Evolutionary conservation across 2,113 vertebrate species (phyloP).

Genomic region (Carassius auratus): DNA sequence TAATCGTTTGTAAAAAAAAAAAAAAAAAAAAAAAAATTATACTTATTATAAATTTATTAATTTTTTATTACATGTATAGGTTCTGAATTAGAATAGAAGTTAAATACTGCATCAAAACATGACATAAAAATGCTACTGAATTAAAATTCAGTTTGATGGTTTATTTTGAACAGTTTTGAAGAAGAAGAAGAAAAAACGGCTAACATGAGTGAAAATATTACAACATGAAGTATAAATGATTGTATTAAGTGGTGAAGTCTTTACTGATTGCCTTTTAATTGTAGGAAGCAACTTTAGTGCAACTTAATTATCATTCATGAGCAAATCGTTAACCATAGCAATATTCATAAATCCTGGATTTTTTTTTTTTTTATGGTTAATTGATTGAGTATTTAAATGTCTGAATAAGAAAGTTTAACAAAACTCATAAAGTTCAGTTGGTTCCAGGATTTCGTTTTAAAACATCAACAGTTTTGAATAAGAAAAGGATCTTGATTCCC

Average conservation of each 20-base stretch:
- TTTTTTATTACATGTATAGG: background rate
- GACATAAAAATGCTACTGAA: background rate
- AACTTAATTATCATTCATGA: background rate
- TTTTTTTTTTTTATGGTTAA: constrained; percentile 7
- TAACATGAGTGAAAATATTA: background rate
- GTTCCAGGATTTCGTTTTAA: background rate
- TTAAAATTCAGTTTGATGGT: too few species aligned
- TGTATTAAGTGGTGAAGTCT: background rate
- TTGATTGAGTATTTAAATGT: background rate
- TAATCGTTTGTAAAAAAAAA: background rate
- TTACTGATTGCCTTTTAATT: background rate
- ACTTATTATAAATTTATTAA: background rate
- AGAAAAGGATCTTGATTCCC: background rate
- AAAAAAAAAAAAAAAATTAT: background rate
- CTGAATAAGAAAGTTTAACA: background rate
- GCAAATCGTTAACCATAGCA: background rate
- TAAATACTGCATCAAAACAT: background rate
- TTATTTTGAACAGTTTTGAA: too few species aligned
- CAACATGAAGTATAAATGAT: background rate
- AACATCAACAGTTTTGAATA: background rate
- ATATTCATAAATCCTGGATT: background rate
- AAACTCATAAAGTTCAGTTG: background rate
- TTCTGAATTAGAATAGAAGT: background rate
- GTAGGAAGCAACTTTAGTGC: background rate
- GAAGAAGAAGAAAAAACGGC: too few species aligned